These are phyloP conservation scores for Apostichopus parvimensis DNA, from an alignment of 35 echinoderm and acorn worm species.

Conservation along the genomic window DNA sequence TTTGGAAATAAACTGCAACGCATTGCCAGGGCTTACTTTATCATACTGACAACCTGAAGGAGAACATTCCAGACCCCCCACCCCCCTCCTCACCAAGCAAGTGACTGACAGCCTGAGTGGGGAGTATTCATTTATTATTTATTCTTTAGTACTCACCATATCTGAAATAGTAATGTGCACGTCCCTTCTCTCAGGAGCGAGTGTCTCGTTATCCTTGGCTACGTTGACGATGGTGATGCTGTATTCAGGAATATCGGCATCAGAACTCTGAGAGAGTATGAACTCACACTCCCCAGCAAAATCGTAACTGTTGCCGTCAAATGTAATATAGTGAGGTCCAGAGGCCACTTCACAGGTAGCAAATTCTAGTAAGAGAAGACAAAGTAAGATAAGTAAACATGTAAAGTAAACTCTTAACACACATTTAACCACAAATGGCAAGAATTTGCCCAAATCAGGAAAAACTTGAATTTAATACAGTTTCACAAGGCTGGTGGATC, in stretches of 20 bases:
- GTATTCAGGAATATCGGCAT: neutral
- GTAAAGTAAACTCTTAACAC: too few species aligned
- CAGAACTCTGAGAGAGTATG: slow-evolving; percentile 23
- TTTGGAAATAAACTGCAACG: too few species aligned
- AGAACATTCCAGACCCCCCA: too few species aligned
- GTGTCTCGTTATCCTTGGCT: slow-evolving; percentile 17
- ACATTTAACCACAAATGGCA: too few species aligned
- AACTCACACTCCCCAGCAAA: slow-evolving; percentile 59
- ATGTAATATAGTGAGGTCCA: slow-evolving; percentile 47
- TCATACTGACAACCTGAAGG: too few species aligned
- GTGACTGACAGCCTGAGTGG: too few species aligned
- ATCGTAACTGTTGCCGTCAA: slow-evolving; percentile 35
- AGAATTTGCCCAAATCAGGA: too few species aligned
- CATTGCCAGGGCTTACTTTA: too few species aligned
- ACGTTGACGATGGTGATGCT: slow-evolving; percentile 35
- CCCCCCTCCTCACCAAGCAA: too few species aligned
- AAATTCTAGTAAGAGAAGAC: neutral
- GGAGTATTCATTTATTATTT: too few species aligned
- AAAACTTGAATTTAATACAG: neutral
- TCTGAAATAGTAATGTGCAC: neutral
- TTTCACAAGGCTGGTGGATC: too few species aligned
- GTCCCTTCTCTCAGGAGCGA: slow-evolving; percentile 29
- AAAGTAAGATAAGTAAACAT: neutral
- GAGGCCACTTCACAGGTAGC: slow-evolving; percentile 49
- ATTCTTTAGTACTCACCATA: neutral